These are phyloP conservation scores for Xestia c-nigrum DNA, from an alignment of 2,888 invertebrate species.

Conservation along the genomic window DNA sequence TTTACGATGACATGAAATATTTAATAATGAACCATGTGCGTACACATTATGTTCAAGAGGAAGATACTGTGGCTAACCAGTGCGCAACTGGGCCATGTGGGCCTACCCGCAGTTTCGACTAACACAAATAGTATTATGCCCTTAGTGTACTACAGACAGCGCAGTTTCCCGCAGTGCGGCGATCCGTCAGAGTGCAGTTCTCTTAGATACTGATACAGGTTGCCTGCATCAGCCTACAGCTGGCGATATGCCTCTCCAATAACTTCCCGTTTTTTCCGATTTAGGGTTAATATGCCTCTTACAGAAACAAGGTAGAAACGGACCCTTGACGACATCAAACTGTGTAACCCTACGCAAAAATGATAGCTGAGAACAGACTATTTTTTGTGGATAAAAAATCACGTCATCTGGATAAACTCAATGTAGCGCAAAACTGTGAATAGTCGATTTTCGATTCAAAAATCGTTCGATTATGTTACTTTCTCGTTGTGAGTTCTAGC, in stretches of 20 bases:
- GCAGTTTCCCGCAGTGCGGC: conserved; percentile 37
- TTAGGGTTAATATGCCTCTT: not conserved
- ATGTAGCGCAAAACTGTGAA: not conserved
- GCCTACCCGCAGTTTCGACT: not conserved
- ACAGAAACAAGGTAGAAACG: not conserved
- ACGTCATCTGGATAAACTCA: too few relatives aligned
- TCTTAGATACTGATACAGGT: not conserved
- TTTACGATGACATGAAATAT: too few relatives aligned
- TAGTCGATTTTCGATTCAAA: not conserved
- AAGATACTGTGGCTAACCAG: not conserved
- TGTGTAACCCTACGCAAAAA: too few relatives aligned
- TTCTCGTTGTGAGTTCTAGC: not conserved
- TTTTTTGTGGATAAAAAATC: too few relatives aligned
- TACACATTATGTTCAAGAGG: not conserved
- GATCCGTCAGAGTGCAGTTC: too few relatives aligned
- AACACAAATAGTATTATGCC: not conserved
- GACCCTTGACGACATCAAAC: too few relatives aligned
- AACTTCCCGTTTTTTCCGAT: not conserved
- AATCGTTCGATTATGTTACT: not conserved
- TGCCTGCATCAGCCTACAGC: not conserved
- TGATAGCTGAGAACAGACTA: too few relatives aligned
- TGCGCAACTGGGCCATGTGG: not conserved
- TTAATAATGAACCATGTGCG: not conserved
- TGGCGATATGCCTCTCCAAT: not conserved
- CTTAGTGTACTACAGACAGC: not conserved